Evolutionary conservation across 2,888 invertebrate genomes (phyloP).

Genomic region (Drosophila barbarae): DNA sequence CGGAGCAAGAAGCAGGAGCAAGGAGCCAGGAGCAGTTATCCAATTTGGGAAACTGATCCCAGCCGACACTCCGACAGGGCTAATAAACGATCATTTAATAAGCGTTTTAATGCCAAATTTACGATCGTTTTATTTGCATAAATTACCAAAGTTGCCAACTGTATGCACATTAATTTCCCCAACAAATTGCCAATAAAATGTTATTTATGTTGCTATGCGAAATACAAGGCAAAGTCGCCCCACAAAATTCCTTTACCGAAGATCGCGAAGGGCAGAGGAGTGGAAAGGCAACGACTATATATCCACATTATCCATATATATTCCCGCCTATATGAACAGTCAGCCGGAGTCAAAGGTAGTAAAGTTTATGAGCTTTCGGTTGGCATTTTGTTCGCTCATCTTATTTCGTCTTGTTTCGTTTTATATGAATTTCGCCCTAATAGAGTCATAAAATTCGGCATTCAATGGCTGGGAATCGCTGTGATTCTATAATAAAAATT

Average conservation of each 20-base stretch:
- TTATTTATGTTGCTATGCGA: conserved; percentile 69
- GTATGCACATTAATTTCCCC: conserved; percentile 71
- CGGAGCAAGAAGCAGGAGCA: conserved; percentile 1
- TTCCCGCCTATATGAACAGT: conserved; percentile 36
- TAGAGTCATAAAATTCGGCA: conserved; percentile 57
- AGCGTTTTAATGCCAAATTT: conserved; percentile 76
- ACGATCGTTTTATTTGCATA: conserved; percentile 78
- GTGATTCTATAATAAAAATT: background rate
- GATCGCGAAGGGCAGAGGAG: conserved; percentile 20
- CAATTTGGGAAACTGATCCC: conserved; percentile 25
- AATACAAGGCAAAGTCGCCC: conserved; percentile 34
- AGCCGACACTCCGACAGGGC: conserved; percentile 28
- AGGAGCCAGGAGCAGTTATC: conserved; percentile 28
- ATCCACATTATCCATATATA: conserved; percentile 26
- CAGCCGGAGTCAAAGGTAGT: conserved; percentile 42
- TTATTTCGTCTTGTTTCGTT: conserved; percentile 10
- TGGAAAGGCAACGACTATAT: conserved; percentile 12
- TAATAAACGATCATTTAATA: conserved; percentile 75
- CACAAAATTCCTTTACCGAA: conserved; percentile 30
- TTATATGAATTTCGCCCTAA: conserved; percentile 50
- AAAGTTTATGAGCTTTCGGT: conserved; percentile 53
- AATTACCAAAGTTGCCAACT: conserved; percentile 74
- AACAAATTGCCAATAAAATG: conserved; percentile 76
- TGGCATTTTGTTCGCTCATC: conserved; percentile 34
- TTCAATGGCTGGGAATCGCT: conserved; percentile 4